Percentiles rank a stretch among this genome's conserved stretches.
Conservation (phyloP, 1,140 invertebrate species). For the Nymphalis io region DNA sequence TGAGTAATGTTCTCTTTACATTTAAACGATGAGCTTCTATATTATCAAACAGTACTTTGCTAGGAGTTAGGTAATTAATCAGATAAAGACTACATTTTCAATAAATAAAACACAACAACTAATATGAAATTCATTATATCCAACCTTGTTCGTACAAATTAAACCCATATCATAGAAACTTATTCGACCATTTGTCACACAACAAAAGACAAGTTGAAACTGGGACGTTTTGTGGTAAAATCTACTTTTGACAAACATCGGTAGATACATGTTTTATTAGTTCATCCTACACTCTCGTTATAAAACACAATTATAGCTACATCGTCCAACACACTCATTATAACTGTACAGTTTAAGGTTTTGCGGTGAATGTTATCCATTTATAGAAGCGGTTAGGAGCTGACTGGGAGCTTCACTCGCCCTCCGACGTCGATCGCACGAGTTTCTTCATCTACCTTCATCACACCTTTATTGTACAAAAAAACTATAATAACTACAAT, state of each 20-base stretch:
- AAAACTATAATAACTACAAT: too few species aligned
- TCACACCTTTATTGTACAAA: too few species aligned
- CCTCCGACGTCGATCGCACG: too few species aligned
- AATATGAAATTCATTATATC: slow-evolving; percentile 5
- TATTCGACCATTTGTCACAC: slow-evolving; percentile 8
- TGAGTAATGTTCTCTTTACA: not conserved
- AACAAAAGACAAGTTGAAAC: slow-evolving; percentile 11
- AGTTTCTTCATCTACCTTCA: too few species aligned
- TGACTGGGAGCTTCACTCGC: too few species aligned
- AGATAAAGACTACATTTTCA: not conserved
- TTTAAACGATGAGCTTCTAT: not conserved
- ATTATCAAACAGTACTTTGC: too few species aligned
- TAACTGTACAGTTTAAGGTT: not conserved
- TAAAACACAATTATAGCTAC: too few species aligned
- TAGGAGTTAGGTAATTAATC: too few species aligned
- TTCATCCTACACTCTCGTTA: not conserved
- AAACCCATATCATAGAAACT: slow-evolving; percentile 4
- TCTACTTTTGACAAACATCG: not conserved
- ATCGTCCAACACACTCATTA: too few species aligned
- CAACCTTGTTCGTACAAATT: slow-evolving; percentile 5
- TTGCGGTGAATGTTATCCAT: too few species aligned
- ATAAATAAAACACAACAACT: not conserved
- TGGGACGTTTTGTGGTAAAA: not conserved
- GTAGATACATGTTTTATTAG: not conserved
- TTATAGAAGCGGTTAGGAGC: too few species aligned